Evolutionary conservation across 2,888 invertebrate species (phyloP).

Genomic region (Leptinotarsa peninsularis): DNA sequence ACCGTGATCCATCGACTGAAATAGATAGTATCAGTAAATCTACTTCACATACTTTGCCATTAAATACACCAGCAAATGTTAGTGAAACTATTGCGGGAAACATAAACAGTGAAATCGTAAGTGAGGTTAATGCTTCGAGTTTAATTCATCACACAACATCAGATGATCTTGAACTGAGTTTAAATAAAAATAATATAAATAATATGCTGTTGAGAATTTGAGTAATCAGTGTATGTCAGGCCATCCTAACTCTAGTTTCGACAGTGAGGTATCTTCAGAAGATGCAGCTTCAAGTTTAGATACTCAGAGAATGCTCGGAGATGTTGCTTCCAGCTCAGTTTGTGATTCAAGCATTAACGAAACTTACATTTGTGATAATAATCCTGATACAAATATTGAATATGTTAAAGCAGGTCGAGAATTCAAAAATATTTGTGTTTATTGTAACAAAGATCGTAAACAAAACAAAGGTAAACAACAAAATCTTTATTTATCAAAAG

Average conservation of each 20-base stretch:
- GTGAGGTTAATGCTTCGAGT: slow-evolving; percentile 18
- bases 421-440: slow-evolving; percentile 35
- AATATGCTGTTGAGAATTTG: neutral
- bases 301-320: slow-evolving; percentile 8
- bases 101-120: slow-evolving; percentile 15
- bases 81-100: slow-evolving; percentile 6
- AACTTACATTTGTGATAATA: neutral
- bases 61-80: neutral
- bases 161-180: neutral
- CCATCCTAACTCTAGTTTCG: neutral
- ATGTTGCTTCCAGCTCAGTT: slow-evolving; percentile 11
- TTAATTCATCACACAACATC: slow-evolving; percentile 19
- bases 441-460: slow-evolving; percentile 35
- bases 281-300: slow-evolving; percentile 19
- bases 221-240: slow-evolving; percentile 18
- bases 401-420: slow-evolving; percentile 16
- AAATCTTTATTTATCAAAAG: slow-evolving; percentile 32
- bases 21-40: slow-evolving; percentile 18
- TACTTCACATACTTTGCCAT: slow-evolving; percentile 4
- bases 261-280: slow-evolving; percentile 21
- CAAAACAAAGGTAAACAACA: slow-evolving; percentile 26
- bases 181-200: neutral
- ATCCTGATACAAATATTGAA: slow-evolving; percentile 5
- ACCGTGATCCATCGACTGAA: slow-evolving; percentile 29
- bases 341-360: slow-evolving; percentile 9